Evolutionary conservation across 2,113 vertebrate species (phyloP), one percentile per base, ranked within the genome.

Genomic region (Hippocampus barbouri): DNA sequence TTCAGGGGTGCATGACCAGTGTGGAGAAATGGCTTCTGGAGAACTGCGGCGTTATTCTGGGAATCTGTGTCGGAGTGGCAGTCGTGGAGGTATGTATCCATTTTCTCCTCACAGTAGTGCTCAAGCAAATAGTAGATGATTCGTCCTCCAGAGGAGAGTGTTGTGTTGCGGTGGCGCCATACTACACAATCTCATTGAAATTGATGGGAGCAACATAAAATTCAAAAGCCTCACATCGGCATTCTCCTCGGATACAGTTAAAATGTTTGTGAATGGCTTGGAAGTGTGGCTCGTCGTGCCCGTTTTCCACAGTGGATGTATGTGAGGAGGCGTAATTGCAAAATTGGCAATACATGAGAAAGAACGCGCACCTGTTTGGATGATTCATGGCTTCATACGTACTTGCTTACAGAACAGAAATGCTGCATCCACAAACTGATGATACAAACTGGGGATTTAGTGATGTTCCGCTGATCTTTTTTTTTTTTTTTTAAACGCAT

Each of bases 41-140:
- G 43, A 97, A 97, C 83, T 91, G 92, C 72, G 94, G 93, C 71
- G 71, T 96, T 84, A 95, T 98, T 90, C 89, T 98, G 59, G 96
- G 96, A 40, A 92, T 96, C 78, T 96, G 94, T 68, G 85, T 90
- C 0, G 93, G 90, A 56, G 92, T 98, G 51, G 96, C 93, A 15
- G 90, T 96, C 45, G 79, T 95, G 5, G 96, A 98, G 94, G 97
- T 98, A 38, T 1, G 34, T 6, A 85, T 70, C 85, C 53, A 30
- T 75, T 56, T 76, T n/a, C 62, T 56, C 15, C 56, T n/a, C 43
- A 12, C 12, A 59, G 16, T 21, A 14, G 11, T 18, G 3, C 43
- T 56, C 25, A 70, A 62, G 9, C 10, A 54, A 40, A n/a, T 63
- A 6, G 16, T 25, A 43, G 20, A 23, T 8, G 4, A 20, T 64